These are phyloP conservation scores for Prinia subflava DNA, from an alignment of 2,113 vertebrate species.

Conservation along the genomic window DNA sequence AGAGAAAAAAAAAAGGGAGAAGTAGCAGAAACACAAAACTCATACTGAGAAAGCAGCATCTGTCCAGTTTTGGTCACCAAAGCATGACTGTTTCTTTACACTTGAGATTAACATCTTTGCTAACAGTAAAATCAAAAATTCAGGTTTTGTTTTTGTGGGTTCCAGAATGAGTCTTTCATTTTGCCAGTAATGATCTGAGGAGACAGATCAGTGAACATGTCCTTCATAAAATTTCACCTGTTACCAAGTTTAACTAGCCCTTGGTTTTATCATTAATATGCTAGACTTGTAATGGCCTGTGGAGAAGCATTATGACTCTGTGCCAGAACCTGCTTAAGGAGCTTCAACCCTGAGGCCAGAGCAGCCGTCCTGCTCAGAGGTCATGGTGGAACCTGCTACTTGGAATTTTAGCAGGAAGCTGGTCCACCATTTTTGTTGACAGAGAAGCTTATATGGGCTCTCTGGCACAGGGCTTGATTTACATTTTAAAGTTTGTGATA, in stretches of 20 bases:
- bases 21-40: background rate
- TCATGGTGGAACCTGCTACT: background rate
- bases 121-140: background rate
- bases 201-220: background rate
- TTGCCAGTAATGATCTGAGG: background rate
- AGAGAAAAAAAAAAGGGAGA: background rate
- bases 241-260: background rate
- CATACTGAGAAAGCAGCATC: background rate
- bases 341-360: background rate
- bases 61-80: background rate
- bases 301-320: background rate
- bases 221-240: background rate
- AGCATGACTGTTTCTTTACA: background rate
- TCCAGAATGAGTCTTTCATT: background rate
- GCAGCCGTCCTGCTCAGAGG: background rate
- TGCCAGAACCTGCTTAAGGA: background rate
- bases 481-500: background rate
- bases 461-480: background rate
- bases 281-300: background rate
- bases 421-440: background rate
- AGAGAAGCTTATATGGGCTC: background rate
- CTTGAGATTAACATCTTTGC: background rate
- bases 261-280: background rate
- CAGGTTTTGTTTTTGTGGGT: background rate
- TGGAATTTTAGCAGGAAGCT: background rate